A percentile compares a stretch with the other conserved stretches of the same genome.
These are phyloP conservation scores for Cydia fagiglandana DNA, from an alignment of 1,140 invertebrate species.

Conservation along the genomic window DNA sequence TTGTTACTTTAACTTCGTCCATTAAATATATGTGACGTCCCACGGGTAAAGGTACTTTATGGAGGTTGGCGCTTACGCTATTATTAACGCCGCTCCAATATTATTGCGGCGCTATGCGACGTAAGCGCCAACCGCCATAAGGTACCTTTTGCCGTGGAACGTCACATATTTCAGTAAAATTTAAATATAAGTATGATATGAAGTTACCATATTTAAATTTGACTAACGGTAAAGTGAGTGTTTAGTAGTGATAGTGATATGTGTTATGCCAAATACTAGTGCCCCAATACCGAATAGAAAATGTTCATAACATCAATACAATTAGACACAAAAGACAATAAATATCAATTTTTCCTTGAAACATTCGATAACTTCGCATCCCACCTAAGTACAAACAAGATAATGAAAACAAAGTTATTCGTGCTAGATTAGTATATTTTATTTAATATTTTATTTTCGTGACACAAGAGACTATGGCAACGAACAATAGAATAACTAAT, in stretches of 20 bases:
- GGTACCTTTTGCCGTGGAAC: no score
- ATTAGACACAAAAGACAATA: slow-evolving; percentile 29
- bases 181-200: slow-evolving; percentile 1
- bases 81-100: no score
- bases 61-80: no score
- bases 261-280: background rate
- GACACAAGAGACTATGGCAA: background rate
- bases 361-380: slow-evolving; percentile 11
- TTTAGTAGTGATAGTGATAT: background rate
- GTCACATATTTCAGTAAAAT: background rate
- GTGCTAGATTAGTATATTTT: background rate
- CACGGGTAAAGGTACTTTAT: no score
- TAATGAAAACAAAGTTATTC: background rate
- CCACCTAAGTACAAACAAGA: background rate
- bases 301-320: slow-evolving; percentile 23
- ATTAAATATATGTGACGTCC: no score
- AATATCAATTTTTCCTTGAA: slow-evolving; percentile 25
- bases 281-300: slow-evolving; percentile 27
- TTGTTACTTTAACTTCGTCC: background rate
- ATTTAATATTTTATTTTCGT: background rate
- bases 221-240: background rate
- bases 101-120: no score
- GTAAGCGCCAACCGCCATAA: no score
- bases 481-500: background rate
- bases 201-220: background rate